Conservation (phyloP, 1,140 invertebrate species). For the Bombus waltoni region DNA sequence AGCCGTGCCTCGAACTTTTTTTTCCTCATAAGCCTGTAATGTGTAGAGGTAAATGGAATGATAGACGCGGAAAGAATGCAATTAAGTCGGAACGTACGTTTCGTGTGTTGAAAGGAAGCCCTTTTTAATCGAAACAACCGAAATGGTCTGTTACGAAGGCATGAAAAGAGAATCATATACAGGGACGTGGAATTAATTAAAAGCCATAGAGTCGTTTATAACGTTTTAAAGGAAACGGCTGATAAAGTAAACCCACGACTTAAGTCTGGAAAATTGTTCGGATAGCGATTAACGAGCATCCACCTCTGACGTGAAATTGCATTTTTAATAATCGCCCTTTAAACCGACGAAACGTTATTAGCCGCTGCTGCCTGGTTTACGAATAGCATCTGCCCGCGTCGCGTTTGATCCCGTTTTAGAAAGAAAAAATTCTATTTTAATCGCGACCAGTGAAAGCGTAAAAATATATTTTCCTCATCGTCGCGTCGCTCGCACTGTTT, state of each 20-base stretch:
- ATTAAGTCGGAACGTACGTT: constrained; percentile 31
- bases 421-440: constrained; percentile 14
- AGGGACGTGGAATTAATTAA: constrained; percentile 26
- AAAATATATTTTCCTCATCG: not conserved
- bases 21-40: not conserved
- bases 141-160: not conserved
- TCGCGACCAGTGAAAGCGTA: not conserved
- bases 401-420: constrained; percentile 19
- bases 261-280: not conserved
- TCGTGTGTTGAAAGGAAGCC: not conserved
- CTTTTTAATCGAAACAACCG: constrained; percentile 46
- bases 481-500: not conserved
- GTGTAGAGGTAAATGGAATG: not conserved
- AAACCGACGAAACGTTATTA: constrained; percentile 25
- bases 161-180: not conserved
- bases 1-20: not conserved
- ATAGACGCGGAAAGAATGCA: constrained; percentile 32
- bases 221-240: not conserved
- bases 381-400: not conserved
- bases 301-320: constrained; percentile 9
- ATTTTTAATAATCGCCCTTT: constrained; percentile 36
- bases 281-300: constrained; percentile 14
- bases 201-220: not conserved
- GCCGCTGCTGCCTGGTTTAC: not conserved
- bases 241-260: constrained; percentile 5